A percentile compares a stretch with the other conserved stretches of the same genome.
phyloP scores from a whole-genome alignment of 2,113 vertebrate genomes.

The Alligator sinensis region DNA sequence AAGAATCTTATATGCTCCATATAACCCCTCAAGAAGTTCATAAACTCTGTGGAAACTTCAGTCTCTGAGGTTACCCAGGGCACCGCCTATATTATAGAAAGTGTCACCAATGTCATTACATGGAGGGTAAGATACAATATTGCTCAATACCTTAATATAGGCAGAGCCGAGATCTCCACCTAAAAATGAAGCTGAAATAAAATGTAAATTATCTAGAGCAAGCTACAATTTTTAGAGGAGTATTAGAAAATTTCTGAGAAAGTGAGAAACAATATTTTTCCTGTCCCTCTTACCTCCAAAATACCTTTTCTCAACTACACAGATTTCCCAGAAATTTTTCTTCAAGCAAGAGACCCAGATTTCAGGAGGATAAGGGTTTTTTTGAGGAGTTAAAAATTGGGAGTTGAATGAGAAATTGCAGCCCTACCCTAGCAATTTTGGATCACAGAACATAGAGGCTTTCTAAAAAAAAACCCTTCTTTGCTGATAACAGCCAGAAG shows the following conservation, averaged over 20 bases:
- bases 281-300: background rate
- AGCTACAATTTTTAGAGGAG: background rate
- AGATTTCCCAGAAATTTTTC: constrained; percentile 28
- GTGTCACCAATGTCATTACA: constrained; percentile 3
- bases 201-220: constrained; percentile 17
- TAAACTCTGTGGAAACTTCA: constrained; percentile 16
- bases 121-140: background rate
- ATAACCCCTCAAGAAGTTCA: background rate
- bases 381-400: constrained; percentile 35
- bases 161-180: constrained; percentile 22
- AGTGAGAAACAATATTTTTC: background rate
- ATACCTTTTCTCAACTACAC: constrained; percentile 2
- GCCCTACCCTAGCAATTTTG: background rate
- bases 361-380: constrained; percentile 7
- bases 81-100: background rate
- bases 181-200: constrained; percentile 5
- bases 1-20: background rate
- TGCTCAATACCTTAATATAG: background rate
- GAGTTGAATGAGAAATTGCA: background rate
- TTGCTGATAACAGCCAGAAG: background rate
- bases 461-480: background rate
- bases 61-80: constrained; percentile 28
- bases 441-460: background rate
- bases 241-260: background rate
- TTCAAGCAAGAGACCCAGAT: constrained; percentile 20